Base-by-base conservation (phyloP, 2,888 invertebrate species). In the Lagria hirta region DNA sequence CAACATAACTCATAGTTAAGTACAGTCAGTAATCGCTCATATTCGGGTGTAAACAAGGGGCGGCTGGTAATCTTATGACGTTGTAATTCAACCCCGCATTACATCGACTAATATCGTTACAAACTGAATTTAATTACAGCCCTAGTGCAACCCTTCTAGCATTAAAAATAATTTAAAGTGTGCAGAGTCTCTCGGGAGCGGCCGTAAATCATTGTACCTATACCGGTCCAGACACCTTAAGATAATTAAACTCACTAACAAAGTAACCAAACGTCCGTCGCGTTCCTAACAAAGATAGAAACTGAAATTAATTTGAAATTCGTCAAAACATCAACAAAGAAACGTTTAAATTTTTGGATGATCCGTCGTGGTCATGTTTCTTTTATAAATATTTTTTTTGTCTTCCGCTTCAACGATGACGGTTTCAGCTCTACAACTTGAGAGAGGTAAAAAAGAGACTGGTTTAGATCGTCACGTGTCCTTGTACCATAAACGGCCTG, bases 401-500 rank as follows among this genome's bases (percentile, higher is more conserved):
- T 21, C 22, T 43, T 48, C 35, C 32, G 26, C 38, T 41, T 16
- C 43, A 36, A 43, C 49, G 44, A n/a, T n/a, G n/a, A 41, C 29
- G 23, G 35, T 24, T 30, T 24, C 32, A 27, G 29, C 30, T 38
- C 44, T n/a, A 32, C 43, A 42, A 36, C 43, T 38, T 32, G 20
- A 29, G 38, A 44, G 45, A 43, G 44, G 51, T 51, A 49, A 53
- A 55, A 54, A 48, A 51, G 43, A 45, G 49, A 51, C 50, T 50
- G 51, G 50, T 45, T 49, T 47, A 35, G 50, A 51, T 38, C 50
- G 48, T 58, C 54, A 54, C 49, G 57, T 60, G 61, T 55, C 60
- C 55, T 56, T 54, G 54, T 51, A 54, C 52, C 55, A 57, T 60
- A 57, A 60, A 55, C 51, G 42, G 52, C 43, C 48, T 43, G 48